Percentiles rank a stretch among this genome's conserved stretches.
Evolutionary conservation across 2,888 invertebrate genomes (phyloP).

Genomic region (Melieria omissa): DNA sequence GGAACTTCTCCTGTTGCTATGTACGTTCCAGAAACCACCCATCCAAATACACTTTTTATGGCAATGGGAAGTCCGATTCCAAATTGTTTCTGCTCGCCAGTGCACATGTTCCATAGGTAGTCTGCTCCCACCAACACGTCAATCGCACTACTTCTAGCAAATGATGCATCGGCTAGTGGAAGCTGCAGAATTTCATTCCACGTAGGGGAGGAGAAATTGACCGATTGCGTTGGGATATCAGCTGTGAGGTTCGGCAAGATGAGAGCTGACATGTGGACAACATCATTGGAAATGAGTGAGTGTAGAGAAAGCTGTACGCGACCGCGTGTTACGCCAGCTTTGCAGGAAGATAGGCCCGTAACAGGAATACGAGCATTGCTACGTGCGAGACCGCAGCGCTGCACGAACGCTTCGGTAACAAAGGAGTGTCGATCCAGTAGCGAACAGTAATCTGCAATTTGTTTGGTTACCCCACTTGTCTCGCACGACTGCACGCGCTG

Average conservation of each 20-base stretch:
- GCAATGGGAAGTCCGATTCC: background rate
- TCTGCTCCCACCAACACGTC: too few species aligned
- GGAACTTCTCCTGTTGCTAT: background rate
- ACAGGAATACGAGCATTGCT: constrained; percentile 7
- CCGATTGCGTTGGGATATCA: constrained; percentile 1
- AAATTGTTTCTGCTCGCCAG: background rate
- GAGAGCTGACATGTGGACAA: background rate
- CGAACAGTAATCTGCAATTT: background rate
- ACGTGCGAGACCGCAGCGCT: constrained; percentile 1
- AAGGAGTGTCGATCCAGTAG: background rate
- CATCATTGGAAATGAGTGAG: background rate
- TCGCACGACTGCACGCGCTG: background rate
- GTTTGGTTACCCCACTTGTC: background rate
- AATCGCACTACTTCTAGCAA: too few species aligned
- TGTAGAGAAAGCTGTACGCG: constrained; percentile 8
- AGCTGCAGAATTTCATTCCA: background rate
- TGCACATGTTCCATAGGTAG: background rate
- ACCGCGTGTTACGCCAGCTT: constrained; percentile 10
- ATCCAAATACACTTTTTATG: constrained; percentile 5
- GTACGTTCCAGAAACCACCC: background rate
- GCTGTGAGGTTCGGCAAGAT: background rate
- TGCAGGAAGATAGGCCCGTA: constrained; percentile 16
- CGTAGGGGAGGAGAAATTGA: background rate
- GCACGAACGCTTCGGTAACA: background rate
- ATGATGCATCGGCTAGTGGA: too few species aligned